Evolutionary conservation across 2,888 invertebrate genomes (phyloP), one percentile per base, ranked within the genome.

Genomic region (Tenthredo distinguenda): DNA sequence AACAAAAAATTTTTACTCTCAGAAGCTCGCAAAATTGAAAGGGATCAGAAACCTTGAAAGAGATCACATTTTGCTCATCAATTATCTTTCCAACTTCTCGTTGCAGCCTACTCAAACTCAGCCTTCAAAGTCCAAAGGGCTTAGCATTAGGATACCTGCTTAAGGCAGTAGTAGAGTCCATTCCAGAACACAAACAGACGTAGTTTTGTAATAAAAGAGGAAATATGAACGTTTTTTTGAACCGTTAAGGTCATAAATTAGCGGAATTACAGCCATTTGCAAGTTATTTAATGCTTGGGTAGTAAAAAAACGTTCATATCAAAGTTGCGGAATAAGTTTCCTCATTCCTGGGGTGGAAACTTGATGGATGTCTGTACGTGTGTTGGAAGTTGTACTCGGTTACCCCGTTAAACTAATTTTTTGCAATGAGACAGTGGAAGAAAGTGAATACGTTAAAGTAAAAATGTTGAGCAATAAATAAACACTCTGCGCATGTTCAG

Each of bases 401-500:
- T 31, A 31, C 26, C 37, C 37, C n/a, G 18, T 71, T 34, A 6
- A 37, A 71, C 3, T n/a, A 31, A 71, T 71, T 71, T 71, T 7
- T 37, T 18, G n/a, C 71, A 34, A 71, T 37, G 21, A 18, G 2
- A 37, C 4, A 71, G 1, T 6, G 71, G 0, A 71, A 37, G 31
- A 37, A 0, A 37, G n/a, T 37, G 1, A 37, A 34, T n/a, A 18
- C 6, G 71, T 71, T 71, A n/a, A 12, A 68, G 34, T 31, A 12
- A 68, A 68, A 18, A 34, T 71, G 10, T 71, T 71, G 37, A 71
- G 71, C 71, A 71, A 71, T 71, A 71, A 71, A 71, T 37, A 71
- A 71, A 71, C 31, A 37, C 21, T 34, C 12, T 26, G 26, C 62
- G 3, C 12, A 26, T 62, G 4, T 62, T 21, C 26, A 26, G 62